phyloP scores from a whole-genome alignment of 2,113 vertebrate genomes.

The Python bivittatus region DNA sequence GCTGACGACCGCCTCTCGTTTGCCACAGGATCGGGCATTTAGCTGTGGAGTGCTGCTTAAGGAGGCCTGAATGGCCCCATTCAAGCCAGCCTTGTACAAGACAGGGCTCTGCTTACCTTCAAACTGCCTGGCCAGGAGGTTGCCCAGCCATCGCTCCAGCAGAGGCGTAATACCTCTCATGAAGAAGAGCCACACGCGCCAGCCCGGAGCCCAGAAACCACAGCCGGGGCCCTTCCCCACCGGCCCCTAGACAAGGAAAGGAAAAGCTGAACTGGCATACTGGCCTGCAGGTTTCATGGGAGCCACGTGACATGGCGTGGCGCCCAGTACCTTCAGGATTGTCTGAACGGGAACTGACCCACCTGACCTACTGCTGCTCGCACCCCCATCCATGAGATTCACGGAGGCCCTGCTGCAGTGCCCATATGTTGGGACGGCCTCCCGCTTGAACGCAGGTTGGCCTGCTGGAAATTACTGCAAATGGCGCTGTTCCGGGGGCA shows the following conservation, averaged over 20 bases:
- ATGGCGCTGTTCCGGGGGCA: background rate
- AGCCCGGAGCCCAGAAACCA: conserved; percentile 98
- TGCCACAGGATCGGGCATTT: background rate
- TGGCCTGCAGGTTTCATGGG: background rate
- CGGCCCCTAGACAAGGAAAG: conserved; percentile 80
- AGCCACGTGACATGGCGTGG: background rate
- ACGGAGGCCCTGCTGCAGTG: background rate
- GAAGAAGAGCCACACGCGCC: conserved; percentile 99
- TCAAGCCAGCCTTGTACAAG: background rate
- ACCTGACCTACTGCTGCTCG: background rate
- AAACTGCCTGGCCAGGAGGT: conserved; percentile 97
- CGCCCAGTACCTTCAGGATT: background rate
- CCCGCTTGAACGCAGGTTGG: background rate
- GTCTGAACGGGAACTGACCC: background rate
- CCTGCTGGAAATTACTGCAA: background rate
- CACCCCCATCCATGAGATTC: background rate
- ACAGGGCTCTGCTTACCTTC: conserved; percentile 81
- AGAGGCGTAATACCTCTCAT: conserved; percentile 98
- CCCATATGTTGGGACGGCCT: background rate
- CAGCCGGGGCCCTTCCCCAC: conserved; percentile 98
- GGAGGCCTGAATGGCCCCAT: background rate
- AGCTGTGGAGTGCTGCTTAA: background rate
- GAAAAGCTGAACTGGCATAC: background rate
- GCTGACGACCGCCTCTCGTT: background rate
- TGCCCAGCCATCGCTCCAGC: conserved; percentile 96